phyloP scores from a whole-genome alignment of 2,797 vertebrate species.

The Poecilia wingei region DNA sequence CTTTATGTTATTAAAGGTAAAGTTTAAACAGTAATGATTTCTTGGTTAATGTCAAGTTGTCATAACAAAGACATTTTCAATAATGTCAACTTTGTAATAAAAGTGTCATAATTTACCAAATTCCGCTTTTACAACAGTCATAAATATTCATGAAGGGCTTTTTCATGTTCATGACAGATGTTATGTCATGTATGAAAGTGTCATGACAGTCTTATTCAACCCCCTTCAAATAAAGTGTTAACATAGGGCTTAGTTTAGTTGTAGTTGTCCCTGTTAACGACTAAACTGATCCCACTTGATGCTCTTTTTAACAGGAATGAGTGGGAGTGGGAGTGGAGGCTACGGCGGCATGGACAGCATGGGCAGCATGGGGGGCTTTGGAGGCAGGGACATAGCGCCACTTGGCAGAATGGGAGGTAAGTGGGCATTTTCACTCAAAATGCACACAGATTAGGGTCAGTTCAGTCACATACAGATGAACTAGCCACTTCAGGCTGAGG shows the following conservation, averaged over 20 bases:
- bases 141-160: too few species aligned
- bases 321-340: conserved; percentile 77
- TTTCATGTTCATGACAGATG: too few species aligned
- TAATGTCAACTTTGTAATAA: too few species aligned
- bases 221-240: too few species aligned
- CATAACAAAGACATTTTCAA: too few species aligned
- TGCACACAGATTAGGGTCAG: background rate
- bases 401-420: conserved; percentile 93
- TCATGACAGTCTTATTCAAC: too few species aligned
- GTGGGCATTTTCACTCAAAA: background rate
- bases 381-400: conserved; percentile 81
- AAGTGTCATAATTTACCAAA: too few species aligned
- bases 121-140: too few species aligned
- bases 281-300: conserved; percentile 6
- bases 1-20: too few species aligned
- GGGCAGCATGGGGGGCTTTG: conserved; percentile 91
- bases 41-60: too few species aligned
- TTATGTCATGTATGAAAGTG: too few species aligned
- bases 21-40: too few species aligned
- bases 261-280: background rate
- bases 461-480: background rate
- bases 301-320: conserved; percentile 75
- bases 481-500: background rate
- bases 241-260: background rate
- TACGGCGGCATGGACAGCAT: conserved; percentile 92